phyloP scores from a whole-genome alignment of 2,888 invertebrate genomes.

The Erebia aethiops region DNA sequence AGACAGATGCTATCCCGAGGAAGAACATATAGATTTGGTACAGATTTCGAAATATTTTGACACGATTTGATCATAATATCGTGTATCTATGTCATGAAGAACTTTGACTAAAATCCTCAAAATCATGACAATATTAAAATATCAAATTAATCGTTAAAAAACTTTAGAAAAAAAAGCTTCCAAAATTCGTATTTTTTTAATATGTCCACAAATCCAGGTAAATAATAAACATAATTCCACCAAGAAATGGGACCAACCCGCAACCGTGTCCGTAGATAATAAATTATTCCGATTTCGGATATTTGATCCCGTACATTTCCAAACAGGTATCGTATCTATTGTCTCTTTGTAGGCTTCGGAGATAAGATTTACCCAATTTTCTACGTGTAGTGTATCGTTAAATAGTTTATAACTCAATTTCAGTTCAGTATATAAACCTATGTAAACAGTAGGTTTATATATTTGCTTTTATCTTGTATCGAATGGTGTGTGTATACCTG shows the following conservation, averaged over 20 bases:
- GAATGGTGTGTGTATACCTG: not conserved
- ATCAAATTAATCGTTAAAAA: too few relatives aligned
- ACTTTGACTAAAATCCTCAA: too few relatives aligned
- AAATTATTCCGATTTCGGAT: slow-evolving; percentile 25
- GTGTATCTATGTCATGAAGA: too few relatives aligned
- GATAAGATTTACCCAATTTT: slow-evolving; percentile 23
- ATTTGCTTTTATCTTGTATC: not conserved
- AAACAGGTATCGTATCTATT: slow-evolving; percentile 14
- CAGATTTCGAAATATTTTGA: too few relatives aligned
- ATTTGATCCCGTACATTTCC: slow-evolving; percentile 17
- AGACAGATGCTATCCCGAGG: too few relatives aligned
- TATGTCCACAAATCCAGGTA: not conserved
- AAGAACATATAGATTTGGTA: too few relatives aligned
- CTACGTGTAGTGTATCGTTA: slow-evolving; percentile 12
- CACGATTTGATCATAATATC: too few relatives aligned
- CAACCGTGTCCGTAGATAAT: not conserved
- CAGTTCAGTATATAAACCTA: not conserved
- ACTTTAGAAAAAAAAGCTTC: too few relatives aligned
- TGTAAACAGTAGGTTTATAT: too few relatives aligned
- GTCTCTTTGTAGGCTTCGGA: slow-evolving; percentile 8
- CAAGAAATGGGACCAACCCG: slow-evolving; percentile 7
- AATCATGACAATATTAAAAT: too few relatives aligned
- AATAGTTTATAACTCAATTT: slow-evolving; percentile 23
- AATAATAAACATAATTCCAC: slow-evolving; percentile 24
- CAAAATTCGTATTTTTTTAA: too few relatives aligned